phyloP scores from a whole-genome alignment of 35 echinoderm and acorn worm genomes.

The Lytechinus variegatus region DNA sequence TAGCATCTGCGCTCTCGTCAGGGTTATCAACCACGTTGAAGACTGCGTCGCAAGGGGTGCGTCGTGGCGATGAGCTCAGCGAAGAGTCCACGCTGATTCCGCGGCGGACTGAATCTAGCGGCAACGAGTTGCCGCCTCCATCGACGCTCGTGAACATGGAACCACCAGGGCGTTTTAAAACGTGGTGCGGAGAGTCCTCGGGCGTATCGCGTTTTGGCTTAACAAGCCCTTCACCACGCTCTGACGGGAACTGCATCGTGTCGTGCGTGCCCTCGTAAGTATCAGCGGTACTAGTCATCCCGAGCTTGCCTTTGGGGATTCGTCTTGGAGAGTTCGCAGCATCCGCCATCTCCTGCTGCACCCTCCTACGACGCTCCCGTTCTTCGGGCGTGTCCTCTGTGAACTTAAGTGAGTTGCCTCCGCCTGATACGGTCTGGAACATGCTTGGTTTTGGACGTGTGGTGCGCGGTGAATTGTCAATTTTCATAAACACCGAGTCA shows the following conservation, averaged over 20 bases:
- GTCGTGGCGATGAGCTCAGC: slow-evolving; percentile 64
- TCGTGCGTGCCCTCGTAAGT: slow-evolving; percentile 71
- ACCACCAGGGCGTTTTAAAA: not conserved
- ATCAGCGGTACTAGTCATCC: slow-evolving; percentile 45
- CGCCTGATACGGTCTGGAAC: slow-evolving; percentile 72
- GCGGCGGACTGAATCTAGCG: slow-evolving; percentile 62
- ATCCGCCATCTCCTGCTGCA: slow-evolving; percentile 37
- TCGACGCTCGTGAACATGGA: slow-evolving; percentile 80
- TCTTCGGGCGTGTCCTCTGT: slow-evolving; percentile 62
- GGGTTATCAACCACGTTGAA: slow-evolving; percentile 71
- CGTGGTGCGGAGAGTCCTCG: slow-evolving; percentile 60
- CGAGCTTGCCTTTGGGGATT: slow-evolving; percentile 28
- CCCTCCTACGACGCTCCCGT: not conserved
- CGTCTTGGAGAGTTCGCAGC: slow-evolving; percentile 53
- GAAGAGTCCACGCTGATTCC: slow-evolving; percentile 55
- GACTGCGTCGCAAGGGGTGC: slow-evolving; percentile 57
- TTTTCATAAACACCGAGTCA: slow-evolving; percentile 58
- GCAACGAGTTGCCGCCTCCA: slow-evolving; percentile 82
- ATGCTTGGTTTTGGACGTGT: slow-evolving; percentile 57
- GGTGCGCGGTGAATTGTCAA: slow-evolving; percentile 54
- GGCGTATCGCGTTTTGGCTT: slow-evolving; percentile 9
- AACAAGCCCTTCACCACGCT: slow-evolving; percentile 65
- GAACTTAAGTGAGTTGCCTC: slow-evolving; percentile 78
- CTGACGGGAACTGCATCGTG: slow-evolving; percentile 77
- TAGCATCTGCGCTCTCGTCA: slow-evolving; percentile 42